Conservation (phyloP, 2,113 vertebrate genomes). For the Paratilapia polleni region DNA sequence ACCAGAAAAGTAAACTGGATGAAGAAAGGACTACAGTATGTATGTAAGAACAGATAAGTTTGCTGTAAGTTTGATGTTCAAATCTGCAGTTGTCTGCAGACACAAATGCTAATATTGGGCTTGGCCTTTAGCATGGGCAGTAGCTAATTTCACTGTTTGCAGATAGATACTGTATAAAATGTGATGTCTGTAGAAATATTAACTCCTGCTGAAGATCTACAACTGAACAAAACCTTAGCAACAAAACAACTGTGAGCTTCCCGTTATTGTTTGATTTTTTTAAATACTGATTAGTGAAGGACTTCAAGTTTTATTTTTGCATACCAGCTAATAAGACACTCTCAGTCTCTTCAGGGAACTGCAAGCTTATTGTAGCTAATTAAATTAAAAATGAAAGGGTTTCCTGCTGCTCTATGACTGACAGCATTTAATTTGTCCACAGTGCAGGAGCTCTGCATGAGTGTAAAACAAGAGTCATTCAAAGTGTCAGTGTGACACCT, state of each 20-base stretch:
- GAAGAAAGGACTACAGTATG: neutral
- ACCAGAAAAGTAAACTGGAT: neutral
- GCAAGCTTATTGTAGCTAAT: too few relatives aligned
- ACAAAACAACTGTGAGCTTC: neutral
- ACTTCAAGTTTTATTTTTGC: neutral
- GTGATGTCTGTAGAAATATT: neutral
- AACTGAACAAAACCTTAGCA: neutral
- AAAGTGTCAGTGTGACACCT: slow-evolving; percentile 37
- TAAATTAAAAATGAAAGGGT: too few relatives aligned
- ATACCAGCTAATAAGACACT: too few relatives aligned
- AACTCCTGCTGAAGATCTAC: neutral
- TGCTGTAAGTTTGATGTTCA: neutral
- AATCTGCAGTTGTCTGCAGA: neutral
- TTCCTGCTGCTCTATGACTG: neutral
- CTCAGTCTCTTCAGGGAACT: too few relatives aligned
- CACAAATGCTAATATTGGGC: neutral
- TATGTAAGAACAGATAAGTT: neutral
- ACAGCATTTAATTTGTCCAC: neutral
- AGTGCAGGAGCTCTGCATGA: neutral
- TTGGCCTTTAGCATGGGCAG: neutral
- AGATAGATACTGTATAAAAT: too few relatives aligned
- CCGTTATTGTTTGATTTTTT: neutral
- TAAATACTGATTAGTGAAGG: neutral
- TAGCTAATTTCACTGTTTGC: neutral
- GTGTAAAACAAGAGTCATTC: neutral